A percentile compares a stretch with the other conserved stretches of the same genome.
These are phyloP conservation scores for Beroe forskalii DNA, from an alignment of 37 sponge, comb jelly and placozoan species.

Conservation along the genomic window DNA sequence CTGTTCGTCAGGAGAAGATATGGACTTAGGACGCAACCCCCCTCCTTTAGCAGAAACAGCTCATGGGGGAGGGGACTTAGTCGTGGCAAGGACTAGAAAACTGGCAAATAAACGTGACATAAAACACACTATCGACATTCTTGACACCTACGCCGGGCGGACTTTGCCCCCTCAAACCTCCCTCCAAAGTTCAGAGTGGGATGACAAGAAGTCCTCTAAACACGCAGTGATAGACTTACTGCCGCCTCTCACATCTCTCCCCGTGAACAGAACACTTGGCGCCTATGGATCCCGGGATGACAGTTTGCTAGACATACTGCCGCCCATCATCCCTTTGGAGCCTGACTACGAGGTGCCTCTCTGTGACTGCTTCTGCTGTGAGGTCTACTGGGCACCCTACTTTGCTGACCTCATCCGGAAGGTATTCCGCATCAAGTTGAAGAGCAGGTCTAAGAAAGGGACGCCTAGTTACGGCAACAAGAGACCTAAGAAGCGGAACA, in stretches of 20 bases:
- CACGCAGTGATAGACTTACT: not conserved
- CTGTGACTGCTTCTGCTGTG: not conserved
- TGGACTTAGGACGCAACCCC: not conserved
- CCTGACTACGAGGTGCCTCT: constrained; percentile 29
- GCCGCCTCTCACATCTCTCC: not conserved
- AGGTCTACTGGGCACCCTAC: constrained; percentile 44
- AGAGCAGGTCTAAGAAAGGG: constrained; percentile 51
- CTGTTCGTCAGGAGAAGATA: not conserved
- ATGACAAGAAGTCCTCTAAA: not conserved
- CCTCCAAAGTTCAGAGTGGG: not conserved
- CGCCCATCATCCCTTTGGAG: not conserved
- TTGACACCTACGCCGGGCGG: not conserved
- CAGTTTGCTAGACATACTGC: not conserved
- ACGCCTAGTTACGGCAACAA: constrained; percentile 12
- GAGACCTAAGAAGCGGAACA: not conserved
- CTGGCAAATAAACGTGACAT: not conserved
- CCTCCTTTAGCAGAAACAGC: not conserved
- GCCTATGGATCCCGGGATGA: no score
- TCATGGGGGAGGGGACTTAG: not conserved
- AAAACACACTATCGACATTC: not conserved
- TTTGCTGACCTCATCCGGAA: not conserved
- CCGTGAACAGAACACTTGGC: no score
- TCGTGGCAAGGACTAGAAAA: not conserved
- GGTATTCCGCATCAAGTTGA: not conserved
- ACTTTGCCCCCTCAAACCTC: not conserved